A percentile compares a stretch with the other conserved stretches of the same genome.
These are phyloP conservation scores for Buphagus erythrorhynchus DNA, from an alignment of 2,797 vertebrate genomes.

Conservation along the genomic window DNA sequence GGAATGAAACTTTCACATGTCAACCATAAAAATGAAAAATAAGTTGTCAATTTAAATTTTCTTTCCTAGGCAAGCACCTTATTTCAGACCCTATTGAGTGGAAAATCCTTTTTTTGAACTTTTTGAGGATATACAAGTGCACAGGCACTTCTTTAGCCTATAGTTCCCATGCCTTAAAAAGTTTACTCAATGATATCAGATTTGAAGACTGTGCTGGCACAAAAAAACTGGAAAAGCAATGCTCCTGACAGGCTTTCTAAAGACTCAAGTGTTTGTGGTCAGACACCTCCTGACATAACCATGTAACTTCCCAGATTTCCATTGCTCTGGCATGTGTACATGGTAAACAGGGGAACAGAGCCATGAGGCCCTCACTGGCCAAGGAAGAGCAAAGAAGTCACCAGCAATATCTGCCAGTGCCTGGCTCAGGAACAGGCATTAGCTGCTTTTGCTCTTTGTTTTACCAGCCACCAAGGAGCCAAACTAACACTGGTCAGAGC, in stretches of 20 bases:
- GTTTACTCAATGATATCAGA: neutral
- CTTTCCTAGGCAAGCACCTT: neutral
- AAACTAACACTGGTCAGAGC: neutral
- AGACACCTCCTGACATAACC: neutral
- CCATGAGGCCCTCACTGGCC: neutral
- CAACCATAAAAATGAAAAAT: conserved; percentile 58
- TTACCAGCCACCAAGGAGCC: neutral
- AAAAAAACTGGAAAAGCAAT: neutral
- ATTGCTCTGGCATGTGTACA: neutral
- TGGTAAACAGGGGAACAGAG: neutral
- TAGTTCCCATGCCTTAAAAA: neutral
- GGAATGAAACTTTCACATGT: conserved; percentile 41
- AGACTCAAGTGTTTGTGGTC: neutral
- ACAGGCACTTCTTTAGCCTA: neutral
- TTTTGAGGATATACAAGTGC: neutral
- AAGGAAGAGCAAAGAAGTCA: neutral
- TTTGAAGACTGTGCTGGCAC: neutral
- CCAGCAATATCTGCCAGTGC: neutral
- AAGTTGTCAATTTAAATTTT: conserved; percentile 24
- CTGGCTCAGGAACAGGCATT: neutral
- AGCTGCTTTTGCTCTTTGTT: neutral
- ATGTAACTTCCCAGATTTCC: neutral
- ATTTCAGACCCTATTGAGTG: neutral
- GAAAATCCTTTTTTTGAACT: neutral
- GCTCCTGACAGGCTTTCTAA: neutral